Evolutionary conservation across 2,113 vertebrate genomes (phyloP), one percentile per base, ranked within the genome.

Genomic region (Pseudonaja textilis): DNA sequence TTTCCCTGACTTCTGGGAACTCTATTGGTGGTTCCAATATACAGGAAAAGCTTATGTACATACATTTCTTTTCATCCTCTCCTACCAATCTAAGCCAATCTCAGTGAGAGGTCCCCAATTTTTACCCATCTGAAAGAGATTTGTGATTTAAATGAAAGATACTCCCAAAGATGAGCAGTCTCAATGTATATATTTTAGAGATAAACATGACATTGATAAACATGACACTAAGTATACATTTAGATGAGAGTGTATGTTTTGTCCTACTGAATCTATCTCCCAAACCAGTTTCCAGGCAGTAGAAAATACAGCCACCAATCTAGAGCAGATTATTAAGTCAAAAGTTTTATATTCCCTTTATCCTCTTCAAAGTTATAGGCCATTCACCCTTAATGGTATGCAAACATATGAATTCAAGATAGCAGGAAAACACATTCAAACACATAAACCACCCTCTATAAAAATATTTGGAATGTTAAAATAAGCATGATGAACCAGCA

Each of bases 241-340:
- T 64, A 29, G 10, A 64, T 29, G 61, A 95, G 95, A 22, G 91
- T 96, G 94, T 96, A 39, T 34, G 91, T 95, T 96, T 98, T 98
- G 86, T 97, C 97, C 87, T 2, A 23, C 90, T 59, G 87, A 9
- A 93, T 61, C 95, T 91, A 69, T 52, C 64, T 86, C 92, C 96
- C 96, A 96, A 94, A 93, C 87, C 4, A 93, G 93, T 52, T 96
- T 95, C 90, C 90, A 94, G 55, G 89, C 95, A 96, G 94, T 56
- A 89, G 94, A 96, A 94, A 95, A 74, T 95, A 95, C 0, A 95
- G 95, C 92, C 89, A 89, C 95, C 93, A 96, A 91, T 91, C 95
- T 93, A 96, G 96, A 96, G 95, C 92, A 96, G 16, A 81, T 39
- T 81, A 39, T 39, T 42, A 45, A 45, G 4, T 85, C 25, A 86